These are phyloP conservation scores for Drosophila mercatorum DNA, from an alignment of 2,888 invertebrate species.

Conservation along the genomic window DNA sequence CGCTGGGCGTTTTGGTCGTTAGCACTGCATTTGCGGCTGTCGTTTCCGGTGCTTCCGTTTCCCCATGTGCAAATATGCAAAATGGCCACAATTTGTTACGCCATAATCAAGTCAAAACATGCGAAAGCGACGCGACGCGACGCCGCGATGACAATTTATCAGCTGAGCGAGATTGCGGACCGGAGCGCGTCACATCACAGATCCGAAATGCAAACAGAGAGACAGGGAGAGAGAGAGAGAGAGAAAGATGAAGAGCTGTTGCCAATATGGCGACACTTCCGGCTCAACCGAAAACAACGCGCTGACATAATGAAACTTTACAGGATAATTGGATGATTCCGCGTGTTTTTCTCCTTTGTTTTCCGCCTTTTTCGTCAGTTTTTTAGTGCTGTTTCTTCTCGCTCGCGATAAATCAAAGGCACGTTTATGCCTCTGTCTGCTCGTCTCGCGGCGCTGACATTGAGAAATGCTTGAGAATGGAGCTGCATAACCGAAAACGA, in stretches of 20 bases:
- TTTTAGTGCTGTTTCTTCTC: slow-evolving; percentile 20
- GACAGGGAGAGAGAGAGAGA: background rate
- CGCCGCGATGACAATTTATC: slow-evolving; percentile 73
- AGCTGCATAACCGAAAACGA: slow-evolving; percentile 13
- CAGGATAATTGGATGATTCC: slow-evolving; percentile 79
- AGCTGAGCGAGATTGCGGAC: slow-evolving; percentile 30
- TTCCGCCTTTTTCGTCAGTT: slow-evolving; percentile 8
- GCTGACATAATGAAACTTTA: slow-evolving; percentile 77
- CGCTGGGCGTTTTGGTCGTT: slow-evolving; percentile 20
- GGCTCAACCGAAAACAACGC: slow-evolving; percentile 51
- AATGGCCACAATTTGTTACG: slow-evolving; percentile 78
- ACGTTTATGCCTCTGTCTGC: slow-evolving; percentile 35
- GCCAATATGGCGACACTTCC: slow-evolving; percentile 75
- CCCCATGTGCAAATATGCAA: slow-evolving; percentile 63
- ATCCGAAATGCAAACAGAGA: slow-evolving; percentile 3
- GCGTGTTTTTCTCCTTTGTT: slow-evolving; percentile 34
- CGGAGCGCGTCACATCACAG: slow-evolving; percentile 5
- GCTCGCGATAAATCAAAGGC: slow-evolving; percentile 67
- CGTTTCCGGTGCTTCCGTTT: slow-evolving; percentile 46
- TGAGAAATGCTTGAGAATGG: slow-evolving; percentile 62
- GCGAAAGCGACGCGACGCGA: slow-evolving; percentile 62
- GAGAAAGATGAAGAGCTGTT: slow-evolving; percentile 6
- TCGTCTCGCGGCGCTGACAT: slow-evolving; percentile 45
- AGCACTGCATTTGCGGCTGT: slow-evolving; percentile 39
- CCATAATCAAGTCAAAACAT: slow-evolving; percentile 80